A percentile compares a stretch with the other conserved stretches of the same genome.
Evolutionary conservation across 2,113 vertebrate species (phyloP).

Genomic region (Nymphicus hollandicus): DNA sequence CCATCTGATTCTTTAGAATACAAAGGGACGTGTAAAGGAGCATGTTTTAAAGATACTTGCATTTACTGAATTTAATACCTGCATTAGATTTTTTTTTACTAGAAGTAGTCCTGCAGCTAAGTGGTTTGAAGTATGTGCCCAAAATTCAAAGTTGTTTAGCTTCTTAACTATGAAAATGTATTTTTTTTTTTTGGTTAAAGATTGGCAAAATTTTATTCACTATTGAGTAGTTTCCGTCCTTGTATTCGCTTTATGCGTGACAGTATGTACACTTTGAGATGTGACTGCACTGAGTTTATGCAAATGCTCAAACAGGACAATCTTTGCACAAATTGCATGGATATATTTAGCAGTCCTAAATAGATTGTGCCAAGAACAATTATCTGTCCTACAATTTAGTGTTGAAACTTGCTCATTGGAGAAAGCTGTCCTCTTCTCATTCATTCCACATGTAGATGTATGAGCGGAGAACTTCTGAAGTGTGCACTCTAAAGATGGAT

Average conservation of each 20-base stretch:
- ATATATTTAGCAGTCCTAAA: not conserved
- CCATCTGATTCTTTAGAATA: not conserved
- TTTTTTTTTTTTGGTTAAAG: not conserved
- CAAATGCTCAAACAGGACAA: not conserved
- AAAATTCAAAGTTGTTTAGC: not conserved
- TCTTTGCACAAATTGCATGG: not conserved
- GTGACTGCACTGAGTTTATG: not conserved
- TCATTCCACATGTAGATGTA: not conserved
- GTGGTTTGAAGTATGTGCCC: not conserved
- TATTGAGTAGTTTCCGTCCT: not conserved
- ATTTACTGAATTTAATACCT: not conserved
- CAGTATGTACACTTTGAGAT: not conserved
- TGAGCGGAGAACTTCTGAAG: not conserved
- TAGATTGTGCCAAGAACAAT: not conserved
- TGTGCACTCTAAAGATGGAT: accelerated
- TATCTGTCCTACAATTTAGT: not conserved
- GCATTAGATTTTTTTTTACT: not conserved
- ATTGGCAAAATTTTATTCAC: not conserved
- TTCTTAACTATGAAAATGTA: not conserved
- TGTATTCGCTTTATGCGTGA: not conserved
- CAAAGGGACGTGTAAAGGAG: not conserved
- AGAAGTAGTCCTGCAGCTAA: not conserved
- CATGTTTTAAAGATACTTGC: not conserved
- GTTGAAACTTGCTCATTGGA: not conserved
- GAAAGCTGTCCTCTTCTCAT: not conserved